These are phyloP conservation scores for Protonibea diacanthus DNA, from an alignment of 2,797 vertebrate genomes.

Conservation along the genomic window DNA sequence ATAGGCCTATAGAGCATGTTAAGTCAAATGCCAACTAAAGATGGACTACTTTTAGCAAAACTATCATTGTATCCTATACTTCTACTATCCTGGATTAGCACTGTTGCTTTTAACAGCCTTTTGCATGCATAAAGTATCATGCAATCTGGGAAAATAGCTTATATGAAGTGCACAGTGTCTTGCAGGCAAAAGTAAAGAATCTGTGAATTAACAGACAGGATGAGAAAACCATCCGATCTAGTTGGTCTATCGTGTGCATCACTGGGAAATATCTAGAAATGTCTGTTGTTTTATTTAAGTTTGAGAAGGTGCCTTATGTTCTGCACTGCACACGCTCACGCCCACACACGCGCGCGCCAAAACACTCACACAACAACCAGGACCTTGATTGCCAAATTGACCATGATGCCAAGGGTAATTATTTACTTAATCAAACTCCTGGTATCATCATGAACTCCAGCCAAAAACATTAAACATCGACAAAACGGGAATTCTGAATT, in stretches of 20 bases:
- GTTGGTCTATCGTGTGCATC: background rate
- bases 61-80: background rate
- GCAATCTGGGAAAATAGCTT: background rate
- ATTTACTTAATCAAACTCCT: slow-evolving; percentile 25
- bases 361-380: slow-evolving; percentile 39
- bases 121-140: background rate
- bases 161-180: background rate
- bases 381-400: slow-evolving; percentile 39
- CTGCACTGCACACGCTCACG: background rate
- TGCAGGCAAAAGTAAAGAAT: background rate
- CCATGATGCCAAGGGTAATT: slow-evolving; percentile 30
- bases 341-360: background rate
- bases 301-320: background rate
- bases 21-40: background rate
- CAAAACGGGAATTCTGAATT: slow-evolving; percentile 75
- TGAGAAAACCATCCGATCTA: background rate
- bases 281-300: background rate
- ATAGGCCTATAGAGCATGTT: background rate
- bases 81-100: background rate
- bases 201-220: background rate
- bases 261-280: background rate
- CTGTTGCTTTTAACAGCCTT: background rate
- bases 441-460: slow-evolving; percentile 14
- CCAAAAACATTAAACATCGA: slow-evolving; percentile 38
- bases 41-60: background rate